Evolutionary conservation across 1,140 invertebrate species (phyloP).

Genomic region (Aphis gossypii): DNA sequence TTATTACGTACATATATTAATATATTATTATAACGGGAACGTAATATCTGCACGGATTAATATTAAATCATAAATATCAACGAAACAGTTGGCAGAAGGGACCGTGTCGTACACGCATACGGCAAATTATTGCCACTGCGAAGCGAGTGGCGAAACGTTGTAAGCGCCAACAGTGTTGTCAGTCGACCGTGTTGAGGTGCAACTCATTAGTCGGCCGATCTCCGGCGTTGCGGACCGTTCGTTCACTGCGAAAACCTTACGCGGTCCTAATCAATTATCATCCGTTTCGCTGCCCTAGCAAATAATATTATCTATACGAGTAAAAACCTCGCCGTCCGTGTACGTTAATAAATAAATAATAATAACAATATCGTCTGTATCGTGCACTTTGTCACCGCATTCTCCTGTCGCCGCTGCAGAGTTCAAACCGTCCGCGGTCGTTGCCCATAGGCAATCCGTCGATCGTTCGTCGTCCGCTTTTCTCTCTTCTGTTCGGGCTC

Average conservation of each 20-base stretch:
- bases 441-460: not conserved
- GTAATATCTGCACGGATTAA: too few relatives aligned
- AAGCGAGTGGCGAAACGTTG: too few relatives aligned
- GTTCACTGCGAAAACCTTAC: not conserved
- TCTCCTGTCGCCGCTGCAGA: not conserved
- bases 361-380: not conserved
- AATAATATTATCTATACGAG: not conserved
- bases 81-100: too few relatives aligned
- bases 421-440: not conserved
- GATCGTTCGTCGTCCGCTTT: not conserved
- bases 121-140: too few relatives aligned
- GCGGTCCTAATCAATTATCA: not conserved
- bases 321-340: too few relatives aligned
- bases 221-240: not conserved
- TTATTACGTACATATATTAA: too few relatives aligned
- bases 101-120: too few relatives aligned
- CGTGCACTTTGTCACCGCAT: not conserved
- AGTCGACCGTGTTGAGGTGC: too few relatives aligned
- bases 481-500: not conserved
- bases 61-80: too few relatives aligned
- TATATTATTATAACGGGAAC: too few relatives aligned
- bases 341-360: not conserved
- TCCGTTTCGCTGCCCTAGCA: not conserved
- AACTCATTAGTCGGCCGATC: too few relatives aligned
- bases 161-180: too few relatives aligned